Base-by-base conservation (phyloP, 2,888 invertebrate genomes). In the Stegophylla sp. region DNA sequence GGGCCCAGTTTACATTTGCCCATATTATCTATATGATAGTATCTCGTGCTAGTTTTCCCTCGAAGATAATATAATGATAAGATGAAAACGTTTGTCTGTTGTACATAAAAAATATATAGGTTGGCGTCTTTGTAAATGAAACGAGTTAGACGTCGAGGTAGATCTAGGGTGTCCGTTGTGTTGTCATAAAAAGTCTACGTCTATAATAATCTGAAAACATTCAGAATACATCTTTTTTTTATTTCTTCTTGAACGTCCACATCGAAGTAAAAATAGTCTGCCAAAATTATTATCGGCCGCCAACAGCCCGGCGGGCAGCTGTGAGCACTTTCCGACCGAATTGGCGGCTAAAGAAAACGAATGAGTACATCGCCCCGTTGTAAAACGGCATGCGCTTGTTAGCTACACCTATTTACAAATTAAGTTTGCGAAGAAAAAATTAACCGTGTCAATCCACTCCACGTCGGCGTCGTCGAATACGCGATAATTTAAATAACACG, bases 351-450 rank as follows among this genome's bases (percentile, higher is more conserved):
- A 41, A 23, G 53, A 23, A 41, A 71, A 53, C 20, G 12, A 53
- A 71, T 17, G n/a, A 17, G n/a, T 51, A 17, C 26, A 23, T 45
- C 13, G 17, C 26, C 13, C 5, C 3, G 26, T 15, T 26, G 26
- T 59, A 28, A 59, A 59, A 59, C 13, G 26, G 59, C 3, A 0
- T 5, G 23, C 43, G 26, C 43, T 59, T 26, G 73, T 73, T 59
- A 45, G 73, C 28, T 61, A 61, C 45, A 61, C 61, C 28, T 28
- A n/a, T 61, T 73, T 61, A 48, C 13, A 28, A 73, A 73, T 73
- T 45, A 28, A 34, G 26, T 61, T 73, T 61, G n/a, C 28, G 73
- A 73, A 12, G 45, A 28, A 73, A 61, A 73, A 73, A 61, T 61
- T 45, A 61, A 48, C 45, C 73, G 45, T 48, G 73, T 61, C 73